phyloP scores from a whole-genome alignment of 2,888 invertebrate species.

The Sarcophaga variegata region DNA sequence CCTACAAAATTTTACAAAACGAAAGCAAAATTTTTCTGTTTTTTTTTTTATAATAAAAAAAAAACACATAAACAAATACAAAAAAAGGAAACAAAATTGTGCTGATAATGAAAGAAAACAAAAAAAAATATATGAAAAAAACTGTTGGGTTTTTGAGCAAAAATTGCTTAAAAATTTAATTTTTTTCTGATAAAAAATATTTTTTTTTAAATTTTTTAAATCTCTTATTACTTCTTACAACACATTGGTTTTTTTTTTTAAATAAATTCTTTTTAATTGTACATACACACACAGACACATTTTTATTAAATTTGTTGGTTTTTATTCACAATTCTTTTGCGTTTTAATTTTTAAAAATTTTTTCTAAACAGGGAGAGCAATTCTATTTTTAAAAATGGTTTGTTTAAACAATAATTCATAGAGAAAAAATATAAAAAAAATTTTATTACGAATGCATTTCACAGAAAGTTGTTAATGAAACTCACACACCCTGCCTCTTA shows the following conservation, averaged over 20 bases:
- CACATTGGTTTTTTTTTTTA: too few species aligned
- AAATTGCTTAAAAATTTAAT: background rate
- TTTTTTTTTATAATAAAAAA: background rate
- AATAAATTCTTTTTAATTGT: too few species aligned
- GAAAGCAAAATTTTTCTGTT: slow-evolving; percentile 31
- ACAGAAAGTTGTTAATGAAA: slow-evolving; percentile 42
- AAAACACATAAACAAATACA: background rate
- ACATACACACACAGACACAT: too few species aligned
- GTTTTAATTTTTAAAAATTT: background rate
- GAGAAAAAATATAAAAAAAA: too few species aligned
- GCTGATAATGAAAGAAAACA: background rate
- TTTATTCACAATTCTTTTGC: too few species aligned
- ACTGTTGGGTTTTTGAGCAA: background rate
- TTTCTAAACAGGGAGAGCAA: slow-evolving; percentile 13
- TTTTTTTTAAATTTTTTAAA: background rate
- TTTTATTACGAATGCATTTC: background rate
- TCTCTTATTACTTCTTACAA: too few species aligned
- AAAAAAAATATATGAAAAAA: background rate
- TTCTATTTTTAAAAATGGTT: background rate
- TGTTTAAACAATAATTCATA: too few species aligned
- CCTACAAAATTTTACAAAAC: slow-evolving; percentile 49
- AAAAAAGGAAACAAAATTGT: background rate
- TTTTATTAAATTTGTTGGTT: too few species aligned
- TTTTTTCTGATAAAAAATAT: slow-evolving; percentile 32
- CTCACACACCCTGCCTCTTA: too few species aligned